Conservation (phyloP, 2,797 vertebrate genomes). For the Tinamus major region DNA sequence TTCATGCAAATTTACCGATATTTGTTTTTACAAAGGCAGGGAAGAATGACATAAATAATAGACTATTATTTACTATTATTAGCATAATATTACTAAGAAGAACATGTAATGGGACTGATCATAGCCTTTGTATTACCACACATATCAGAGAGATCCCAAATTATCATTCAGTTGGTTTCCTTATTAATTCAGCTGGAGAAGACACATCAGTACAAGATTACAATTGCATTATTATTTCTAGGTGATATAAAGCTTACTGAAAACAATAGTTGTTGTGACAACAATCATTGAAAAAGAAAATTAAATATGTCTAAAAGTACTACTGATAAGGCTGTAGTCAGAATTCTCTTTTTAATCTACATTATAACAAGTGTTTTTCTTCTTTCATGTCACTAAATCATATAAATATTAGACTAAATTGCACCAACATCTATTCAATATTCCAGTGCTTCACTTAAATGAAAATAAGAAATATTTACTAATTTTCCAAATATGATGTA, state of each 20-base stretch:
- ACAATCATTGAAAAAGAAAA: slow-evolving; percentile 74
- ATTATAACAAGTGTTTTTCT: slow-evolving; percentile 54
- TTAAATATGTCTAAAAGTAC: slow-evolving; percentile 67
- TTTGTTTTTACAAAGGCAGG: slow-evolving; percentile 11
- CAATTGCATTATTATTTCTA: slow-evolving; percentile 67
- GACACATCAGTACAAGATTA: slow-evolving; percentile 69
- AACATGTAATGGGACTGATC: slow-evolving; percentile 17
- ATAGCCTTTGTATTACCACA: slow-evolving; percentile 55
- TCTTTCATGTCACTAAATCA: neutral
- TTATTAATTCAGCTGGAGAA: slow-evolving; percentile 73
- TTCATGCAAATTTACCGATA: slow-evolving; percentile 1
- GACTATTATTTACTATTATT: slow-evolving; percentile 25
- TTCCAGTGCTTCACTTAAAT: slow-evolving; percentile 11
- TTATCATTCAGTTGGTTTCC: slow-evolving; percentile 69
- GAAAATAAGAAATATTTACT: slow-evolving; percentile 29
- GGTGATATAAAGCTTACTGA: slow-evolving; percentile 62
- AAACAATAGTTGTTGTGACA: slow-evolving; percentile 76
- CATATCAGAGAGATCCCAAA: slow-evolving; percentile 57
- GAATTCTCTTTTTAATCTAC: slow-evolving; percentile 65
- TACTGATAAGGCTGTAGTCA: slow-evolving; percentile 64
- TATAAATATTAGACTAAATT: slow-evolving; percentile 52
- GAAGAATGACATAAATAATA: slow-evolving; percentile 33
- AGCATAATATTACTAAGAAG: slow-evolving; percentile 43
- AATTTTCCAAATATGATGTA: slow-evolving; percentile 21
- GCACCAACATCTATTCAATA: slow-evolving; percentile 11